A percentile compares a stretch with the other conserved stretches of the same genome.
These are phyloP conservation scores for Enteromius argenteus DNA, from an alignment of 2,797 vertebrate species.

Conservation along the genomic window DNA sequence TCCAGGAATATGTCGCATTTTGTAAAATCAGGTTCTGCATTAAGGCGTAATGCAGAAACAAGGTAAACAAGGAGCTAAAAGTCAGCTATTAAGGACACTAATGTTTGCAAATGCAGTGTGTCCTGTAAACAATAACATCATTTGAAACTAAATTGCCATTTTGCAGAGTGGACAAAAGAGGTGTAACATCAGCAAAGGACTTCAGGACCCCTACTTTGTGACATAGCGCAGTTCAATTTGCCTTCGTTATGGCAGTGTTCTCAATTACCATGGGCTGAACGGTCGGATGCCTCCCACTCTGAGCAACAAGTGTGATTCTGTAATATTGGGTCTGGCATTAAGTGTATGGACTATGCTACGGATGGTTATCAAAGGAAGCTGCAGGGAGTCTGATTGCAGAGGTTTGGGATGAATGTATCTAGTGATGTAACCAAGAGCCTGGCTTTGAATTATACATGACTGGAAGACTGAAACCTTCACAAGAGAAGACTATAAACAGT, in stretches of 20 bases:
- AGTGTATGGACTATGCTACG: conserved; percentile 4
- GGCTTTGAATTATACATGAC: conserved; percentile 46
- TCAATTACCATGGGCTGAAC: conserved; percentile 17
- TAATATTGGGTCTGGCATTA: conserved; percentile 30
- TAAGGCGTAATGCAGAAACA: not conserved
- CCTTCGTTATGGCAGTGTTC: conserved; percentile 15
- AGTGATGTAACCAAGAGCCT: conserved; percentile 38
- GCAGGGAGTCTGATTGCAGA: conserved; percentile 43
- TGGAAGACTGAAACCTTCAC: conserved; percentile 21
- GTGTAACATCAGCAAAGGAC: not conserved
- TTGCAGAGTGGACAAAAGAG: conserved; percentile 25
- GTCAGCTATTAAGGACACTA: not conserved
- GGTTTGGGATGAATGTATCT: conserved; percentile 2
- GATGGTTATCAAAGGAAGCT: conserved; percentile 55
- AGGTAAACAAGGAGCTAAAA: not conserved
- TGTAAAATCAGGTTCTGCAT: too few species aligned
- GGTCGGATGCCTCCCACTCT: conserved; percentile 20
- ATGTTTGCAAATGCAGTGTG: conserved; percentile 1
- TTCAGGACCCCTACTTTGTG: conserved; percentile 5
- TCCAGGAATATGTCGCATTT: too few species aligned
- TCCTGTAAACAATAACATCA: not conserved
- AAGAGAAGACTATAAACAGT: not conserved
- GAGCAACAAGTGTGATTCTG: conserved; percentile 26
- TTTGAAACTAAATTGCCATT: conserved; percentile 22
- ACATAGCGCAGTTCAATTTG: not conserved